Conservation (phyloP, 2,888 invertebrate genomes). For the Liopterus haemorrhoidalis region DNA sequence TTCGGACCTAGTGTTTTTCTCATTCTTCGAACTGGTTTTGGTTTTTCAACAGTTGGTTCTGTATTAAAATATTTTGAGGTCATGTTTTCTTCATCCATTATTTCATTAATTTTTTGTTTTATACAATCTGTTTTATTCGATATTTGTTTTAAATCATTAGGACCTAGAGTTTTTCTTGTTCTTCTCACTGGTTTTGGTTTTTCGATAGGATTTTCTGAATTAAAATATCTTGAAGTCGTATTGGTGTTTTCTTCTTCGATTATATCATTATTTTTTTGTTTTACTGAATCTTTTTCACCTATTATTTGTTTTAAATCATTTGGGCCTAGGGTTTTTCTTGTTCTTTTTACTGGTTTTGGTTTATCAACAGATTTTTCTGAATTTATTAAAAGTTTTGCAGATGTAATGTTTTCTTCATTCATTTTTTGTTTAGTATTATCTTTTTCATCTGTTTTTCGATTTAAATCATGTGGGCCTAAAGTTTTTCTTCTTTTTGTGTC, state of each 20-base stretch:
- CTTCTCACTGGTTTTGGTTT: neutral
- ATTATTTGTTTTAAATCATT: too few relatives aligned
- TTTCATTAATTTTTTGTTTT: neutral
- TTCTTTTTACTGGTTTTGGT: neutral
- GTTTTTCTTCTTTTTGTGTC: too few relatives aligned
- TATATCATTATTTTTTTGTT: neutral
- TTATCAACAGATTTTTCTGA: neutral
- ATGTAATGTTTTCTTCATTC: too few relatives aligned
- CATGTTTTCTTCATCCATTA: conserved; percentile 1
- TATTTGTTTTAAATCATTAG: neutral
- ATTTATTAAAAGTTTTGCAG: too few relatives aligned
- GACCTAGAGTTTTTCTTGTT: neutral
- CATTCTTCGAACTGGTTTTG: too few relatives aligned
- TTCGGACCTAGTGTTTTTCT: too few relatives aligned
- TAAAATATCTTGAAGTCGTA: neutral
- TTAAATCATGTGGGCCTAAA: too few relatives aligned
- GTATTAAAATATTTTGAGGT: conserved; percentile 1
- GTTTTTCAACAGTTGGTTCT: conserved; percentile 7
- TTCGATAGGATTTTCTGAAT: neutral
- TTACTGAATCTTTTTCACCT: neutral
- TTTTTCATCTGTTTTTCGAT: too few relatives aligned
- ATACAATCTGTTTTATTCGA: neutral
- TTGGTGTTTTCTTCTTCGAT: conserved; percentile 2
- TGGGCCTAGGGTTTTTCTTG: neutral
- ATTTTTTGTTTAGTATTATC: too few relatives aligned